Evolutionary conservation across 2,113 vertebrate genomes (phyloP).

Genomic region (Coptodon bakossiorum): DNA sequence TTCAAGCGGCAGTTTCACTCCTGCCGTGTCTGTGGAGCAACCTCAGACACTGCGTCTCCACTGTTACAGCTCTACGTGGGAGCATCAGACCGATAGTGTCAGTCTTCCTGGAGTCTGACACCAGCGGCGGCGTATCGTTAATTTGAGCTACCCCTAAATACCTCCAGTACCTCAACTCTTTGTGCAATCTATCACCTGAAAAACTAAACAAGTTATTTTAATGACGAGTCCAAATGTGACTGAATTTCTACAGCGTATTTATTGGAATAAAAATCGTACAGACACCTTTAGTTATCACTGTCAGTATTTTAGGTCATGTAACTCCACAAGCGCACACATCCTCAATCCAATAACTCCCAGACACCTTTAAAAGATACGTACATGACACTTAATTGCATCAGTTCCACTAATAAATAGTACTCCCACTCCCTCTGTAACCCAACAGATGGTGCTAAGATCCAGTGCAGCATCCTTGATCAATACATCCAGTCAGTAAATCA

Average conservation of each 20-base stretch:
- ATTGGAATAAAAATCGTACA: neutral
- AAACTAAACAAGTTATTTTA: neutral
- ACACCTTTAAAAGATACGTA: neutral
- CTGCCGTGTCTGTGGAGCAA: neutral
- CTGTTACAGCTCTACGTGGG: neutral
- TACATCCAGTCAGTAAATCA: neutral
- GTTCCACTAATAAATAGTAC: slow-evolving; percentile 38
- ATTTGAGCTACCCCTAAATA: neutral
- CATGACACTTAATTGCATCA: slow-evolving; percentile 61
- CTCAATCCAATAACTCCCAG: neutral
- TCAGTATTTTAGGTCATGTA: neutral
- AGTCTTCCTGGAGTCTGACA: neutral
- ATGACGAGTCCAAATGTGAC: neutral
- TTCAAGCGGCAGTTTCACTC: neutral
- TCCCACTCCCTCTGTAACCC: slow-evolving; percentile 2
- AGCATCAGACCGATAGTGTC: neutral
- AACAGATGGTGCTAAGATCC: slow-evolving; percentile 1
- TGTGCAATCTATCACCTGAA: neutral
- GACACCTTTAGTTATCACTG: neutral
- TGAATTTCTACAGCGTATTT: neutral
- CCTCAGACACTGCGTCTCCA: neutral
- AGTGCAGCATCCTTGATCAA: neutral
- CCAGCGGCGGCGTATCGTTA: neutral
- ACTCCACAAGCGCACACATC: neutral
- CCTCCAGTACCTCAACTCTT: neutral